Base-by-base conservation (phyloP, 2,113 vertebrate species). In the Salvelinus sp. region DNA sequence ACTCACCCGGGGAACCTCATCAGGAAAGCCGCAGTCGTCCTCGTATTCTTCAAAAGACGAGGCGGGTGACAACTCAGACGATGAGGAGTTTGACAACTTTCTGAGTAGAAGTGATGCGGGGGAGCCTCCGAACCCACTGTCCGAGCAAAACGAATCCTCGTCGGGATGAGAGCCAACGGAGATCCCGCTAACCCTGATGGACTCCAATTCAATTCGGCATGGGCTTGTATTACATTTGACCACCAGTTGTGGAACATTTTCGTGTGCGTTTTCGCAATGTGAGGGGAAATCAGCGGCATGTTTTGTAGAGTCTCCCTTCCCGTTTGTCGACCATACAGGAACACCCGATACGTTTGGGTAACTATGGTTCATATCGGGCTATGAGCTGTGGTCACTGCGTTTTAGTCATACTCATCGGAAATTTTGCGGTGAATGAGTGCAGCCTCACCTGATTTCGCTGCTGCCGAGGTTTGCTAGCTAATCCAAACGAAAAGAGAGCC, bases 11-110 rank as follows among this genome's bases (percentile, higher is more conserved):
- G 16, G 66, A 18, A 28, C 16, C 6, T 44, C 66, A 33, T 68
- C 66, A 7, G 30, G 4, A 10, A 14, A 68, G 16, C 28, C 66
- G 13, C 28, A 18, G 23, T 94, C 92, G 75, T 94, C 93, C 74
- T 94, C 94, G 10, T 90, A 93, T 33, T 93, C 92, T 70, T 94
- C 93, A 30, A 93, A 94, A 57, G 91, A 94, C 4, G 92, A 93
- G 65, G 93, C 90, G 14, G 93, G 93, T 3, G 92, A 94, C n/a
- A 93, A 89, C 38, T 89, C 89, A 0, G 70, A 72, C 1, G 86
- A 90, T 3, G 90, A 91, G 9, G 87, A 87, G 70, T 83, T 88
- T 4, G 90, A 90, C 18, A 90, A 76, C 63, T 88, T 87, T 13
- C 88, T 84, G 5, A 88, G 78, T 27, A 76, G 72, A 1, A 85